Conservation (phyloP, 2,888 invertebrate genomes). For the Philonicus albiceps region DNA sequence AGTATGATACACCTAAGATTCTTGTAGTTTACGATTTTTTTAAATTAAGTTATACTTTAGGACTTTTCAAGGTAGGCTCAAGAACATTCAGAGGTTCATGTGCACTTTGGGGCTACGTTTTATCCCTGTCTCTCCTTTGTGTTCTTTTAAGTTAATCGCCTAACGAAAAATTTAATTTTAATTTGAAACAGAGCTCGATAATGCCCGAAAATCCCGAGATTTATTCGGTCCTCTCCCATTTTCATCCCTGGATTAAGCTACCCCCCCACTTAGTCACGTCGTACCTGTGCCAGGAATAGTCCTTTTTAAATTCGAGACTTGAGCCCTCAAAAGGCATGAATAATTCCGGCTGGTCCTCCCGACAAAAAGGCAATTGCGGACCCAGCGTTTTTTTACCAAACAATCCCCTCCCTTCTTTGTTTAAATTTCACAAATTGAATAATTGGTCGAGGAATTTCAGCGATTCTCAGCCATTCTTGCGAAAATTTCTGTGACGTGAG, state of each 20-base stretch:
- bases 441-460: conserved; percentile 28
- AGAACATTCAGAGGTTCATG: background rate
- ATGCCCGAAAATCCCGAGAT: background rate
- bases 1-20: no score
- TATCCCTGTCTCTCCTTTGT: background rate
- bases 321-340: background rate
- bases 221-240: background rate
- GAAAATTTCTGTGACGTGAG: conserved; percentile 27
- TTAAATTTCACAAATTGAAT: conserved; percentile 32
- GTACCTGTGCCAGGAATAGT: background rate
- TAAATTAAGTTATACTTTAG: background rate
- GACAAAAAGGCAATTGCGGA: background rate
- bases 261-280: background rate
- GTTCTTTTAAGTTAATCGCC: background rate
- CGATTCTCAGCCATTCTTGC: conserved; percentile 11
- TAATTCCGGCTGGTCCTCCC: background rate
- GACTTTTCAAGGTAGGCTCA: background rate
- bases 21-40: no score
- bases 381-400: background rate
- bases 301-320: conserved; percentile 3
- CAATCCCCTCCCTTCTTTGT: background rate
- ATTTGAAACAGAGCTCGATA: background rate
- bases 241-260: background rate
- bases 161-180: background rate
- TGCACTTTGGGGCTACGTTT: background rate